A percentile compares a stretch with the other conserved stretches of the same genome.
Evolutionary conservation across 2,888 invertebrate species (phyloP).

Genomic region (Kuschelorhynchus macadamiae): DNA sequence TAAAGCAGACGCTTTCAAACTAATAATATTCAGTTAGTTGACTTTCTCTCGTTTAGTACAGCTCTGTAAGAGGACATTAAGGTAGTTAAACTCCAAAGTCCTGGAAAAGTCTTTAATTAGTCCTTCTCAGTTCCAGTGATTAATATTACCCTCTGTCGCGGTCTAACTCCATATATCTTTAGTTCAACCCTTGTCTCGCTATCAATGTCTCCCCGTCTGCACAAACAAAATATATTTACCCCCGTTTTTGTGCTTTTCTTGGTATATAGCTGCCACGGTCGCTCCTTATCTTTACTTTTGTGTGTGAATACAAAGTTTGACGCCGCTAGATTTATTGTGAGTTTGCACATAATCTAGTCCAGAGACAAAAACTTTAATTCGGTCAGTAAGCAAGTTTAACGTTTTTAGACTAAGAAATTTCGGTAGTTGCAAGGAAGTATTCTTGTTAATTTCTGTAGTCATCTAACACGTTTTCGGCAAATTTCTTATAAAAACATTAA

Average conservation of each 20-base stretch:
- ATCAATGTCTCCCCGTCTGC: slow-evolving; percentile 51
- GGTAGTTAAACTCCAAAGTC: slow-evolving; percentile 44
- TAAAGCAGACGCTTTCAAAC: slow-evolving; percentile 20
- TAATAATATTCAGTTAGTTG: slow-evolving; percentile 40
- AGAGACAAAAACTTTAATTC: slow-evolving; percentile 48
- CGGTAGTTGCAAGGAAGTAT: slow-evolving; percentile 20
- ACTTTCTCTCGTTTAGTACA: slow-evolving; percentile 38
- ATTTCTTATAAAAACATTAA: too few species aligned
- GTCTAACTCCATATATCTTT: slow-evolving; percentile 56
- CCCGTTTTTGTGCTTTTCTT: slow-evolving; percentile 52
- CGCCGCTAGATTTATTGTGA: slow-evolving; percentile 49
- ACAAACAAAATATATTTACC: slow-evolving; percentile 50
- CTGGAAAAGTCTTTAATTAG: slow-evolving; percentile 50
- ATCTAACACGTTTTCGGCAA: too few species aligned
- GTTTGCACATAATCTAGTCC: slow-evolving; percentile 45
- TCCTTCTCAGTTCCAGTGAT: slow-evolving; percentile 54
- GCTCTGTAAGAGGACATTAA: slow-evolving; percentile 35
- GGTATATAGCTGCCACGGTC: slow-evolving; percentile 41
- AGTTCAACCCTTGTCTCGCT: slow-evolving; percentile 51
- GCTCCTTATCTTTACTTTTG: slow-evolving; percentile 50
- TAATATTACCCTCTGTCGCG: slow-evolving; percentile 56
- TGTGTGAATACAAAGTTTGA: slow-evolving; percentile 50
- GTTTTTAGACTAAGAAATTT: slow-evolving; percentile 38
- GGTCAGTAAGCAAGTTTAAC: slow-evolving; percentile 49
- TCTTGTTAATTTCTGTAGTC: slow-evolving; percentile 18